Percentiles rank a stretch among this genome's conserved stretches.
phyloP scores from a whole-genome alignment of 2,797 vertebrate species.

The Sebastes wilsoni region DNA sequence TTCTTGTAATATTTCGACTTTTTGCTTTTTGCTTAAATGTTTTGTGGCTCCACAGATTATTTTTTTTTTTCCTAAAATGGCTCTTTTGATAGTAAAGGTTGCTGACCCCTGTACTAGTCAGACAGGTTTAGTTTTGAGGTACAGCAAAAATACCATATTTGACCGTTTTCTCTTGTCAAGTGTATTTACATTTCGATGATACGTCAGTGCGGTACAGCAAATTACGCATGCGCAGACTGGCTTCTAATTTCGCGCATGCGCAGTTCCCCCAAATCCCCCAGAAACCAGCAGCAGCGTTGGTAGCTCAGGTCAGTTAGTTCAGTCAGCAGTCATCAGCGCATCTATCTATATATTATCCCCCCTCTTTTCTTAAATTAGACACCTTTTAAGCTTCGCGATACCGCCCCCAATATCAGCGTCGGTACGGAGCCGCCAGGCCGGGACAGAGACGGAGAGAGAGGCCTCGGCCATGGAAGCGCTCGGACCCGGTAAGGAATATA shows the following conservation, averaged over 20 bases:
- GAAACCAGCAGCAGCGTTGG: constrained; percentile 47
- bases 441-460: constrained; percentile 92
- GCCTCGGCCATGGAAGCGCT: constrained; percentile 97
- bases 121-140: too few relatives aligned
- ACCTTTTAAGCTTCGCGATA: constrained; percentile 87
- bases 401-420: constrained; percentile 90
- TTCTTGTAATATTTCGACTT: too few relatives aligned
- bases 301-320: constrained; percentile 73
- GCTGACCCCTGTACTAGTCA: too few relatives aligned
- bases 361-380: constrained; percentile 86
- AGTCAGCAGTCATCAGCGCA: constrained; percentile 75
- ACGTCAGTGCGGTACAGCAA: constrained; percentile 9
- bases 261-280: constrained; percentile 66
- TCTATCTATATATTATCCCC: constrained; percentile 56
- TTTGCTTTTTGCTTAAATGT: too few relatives aligned
- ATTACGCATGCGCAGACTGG: constrained; percentile 67
- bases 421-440: constrained; percentile 91
- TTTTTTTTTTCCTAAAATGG: too few relatives aligned
- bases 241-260: constrained; percentile 52
- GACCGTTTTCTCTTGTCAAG: too few relatives aligned
- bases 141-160: too few relatives aligned
- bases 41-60: too few relatives aligned
- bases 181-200: too few relatives aligned
- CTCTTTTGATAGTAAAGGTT: too few relatives aligned
- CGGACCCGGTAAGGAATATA: constrained; percentile 92